Percentiles rank a stretch among this genome's conserved stretches.
phyloP scores from a whole-genome alignment of 1,140 invertebrate genomes.

The Octopus sinensis region DNA sequence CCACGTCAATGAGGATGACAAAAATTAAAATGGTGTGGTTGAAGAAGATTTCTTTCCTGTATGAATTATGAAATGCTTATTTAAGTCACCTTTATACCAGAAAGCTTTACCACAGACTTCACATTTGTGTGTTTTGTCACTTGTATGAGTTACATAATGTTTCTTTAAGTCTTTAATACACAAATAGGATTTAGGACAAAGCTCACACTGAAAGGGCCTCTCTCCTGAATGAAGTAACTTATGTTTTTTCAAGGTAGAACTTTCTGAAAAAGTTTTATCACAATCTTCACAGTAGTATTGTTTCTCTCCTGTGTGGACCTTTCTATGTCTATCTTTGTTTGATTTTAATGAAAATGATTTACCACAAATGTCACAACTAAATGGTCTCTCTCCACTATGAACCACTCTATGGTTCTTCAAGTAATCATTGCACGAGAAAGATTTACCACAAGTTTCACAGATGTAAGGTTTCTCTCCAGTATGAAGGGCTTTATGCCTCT shows the following conservation, averaged over 20 bases:
- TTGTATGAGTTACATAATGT: neutral
- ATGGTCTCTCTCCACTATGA: constrained; percentile 52
- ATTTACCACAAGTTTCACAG: constrained; percentile 54
- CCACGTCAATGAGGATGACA: no score
- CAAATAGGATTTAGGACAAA: constrained; percentile 43
- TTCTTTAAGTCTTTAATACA: neutral
- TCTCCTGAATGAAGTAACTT: constrained; percentile 50
- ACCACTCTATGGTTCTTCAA: constrained; percentile 48
- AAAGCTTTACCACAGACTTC: neutral
- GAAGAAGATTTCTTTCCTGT: no score
- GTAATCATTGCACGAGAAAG: constrained; percentile 33
- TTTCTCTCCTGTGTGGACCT: constrained; percentile 81
- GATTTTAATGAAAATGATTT: constrained; percentile 48
- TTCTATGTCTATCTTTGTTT: constrained; percentile 61
- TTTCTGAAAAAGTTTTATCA: constrained; percentile 41
- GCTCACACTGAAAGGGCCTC: constrained; percentile 47
- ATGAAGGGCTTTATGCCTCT: constrained; percentile 51
- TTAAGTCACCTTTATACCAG: no score
- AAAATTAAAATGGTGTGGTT: no score
- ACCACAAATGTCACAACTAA: constrained; percentile 64
- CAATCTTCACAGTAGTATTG: constrained; percentile 78
- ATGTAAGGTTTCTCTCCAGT: constrained; percentile 51
- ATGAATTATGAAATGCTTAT: no score
- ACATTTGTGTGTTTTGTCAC: neutral
- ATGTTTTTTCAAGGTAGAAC: constrained; percentile 34